Evolutionary conservation across 2,888 invertebrate genomes (phyloP).

Genomic region (Trissonchulus latispiculum): DNA sequence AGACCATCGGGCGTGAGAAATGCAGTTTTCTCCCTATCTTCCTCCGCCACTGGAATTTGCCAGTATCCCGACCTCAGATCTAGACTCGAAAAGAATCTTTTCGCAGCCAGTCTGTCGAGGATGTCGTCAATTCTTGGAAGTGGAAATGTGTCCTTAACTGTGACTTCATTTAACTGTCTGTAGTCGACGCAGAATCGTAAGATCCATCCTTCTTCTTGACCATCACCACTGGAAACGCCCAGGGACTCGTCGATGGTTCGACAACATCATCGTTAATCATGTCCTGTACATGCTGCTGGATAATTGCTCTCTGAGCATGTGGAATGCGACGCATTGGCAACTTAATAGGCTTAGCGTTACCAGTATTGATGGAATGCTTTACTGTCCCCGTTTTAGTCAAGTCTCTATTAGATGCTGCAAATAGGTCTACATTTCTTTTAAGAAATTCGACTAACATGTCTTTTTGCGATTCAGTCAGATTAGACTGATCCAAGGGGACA

Average conservation of each 20-base stretch:
- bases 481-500: no score
- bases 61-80: no score
- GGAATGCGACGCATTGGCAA: background rate
- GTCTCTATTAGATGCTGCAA: no score
- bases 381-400: background rate
- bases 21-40: background rate
- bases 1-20: background rate
- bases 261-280: background rate
- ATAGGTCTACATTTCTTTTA: no score
- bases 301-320: background rate
- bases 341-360: background rate
- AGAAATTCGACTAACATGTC: no score
- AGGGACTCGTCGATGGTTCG: background rate
- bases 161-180: background rate
- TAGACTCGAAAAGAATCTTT: no score
- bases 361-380: background rate
- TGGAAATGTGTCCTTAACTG: background rate
- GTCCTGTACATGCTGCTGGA: background rate
- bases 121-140: background rate
- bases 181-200: slow-evolving; percentile 11
- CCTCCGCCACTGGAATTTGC: background rate
- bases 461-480: no score
- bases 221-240: no score
- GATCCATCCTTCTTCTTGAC: no score
- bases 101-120: no score